Evolutionary conservation across 2,797 vertebrate genomes (phyloP).

Genomic region (Brachymystax lenok): DNA sequence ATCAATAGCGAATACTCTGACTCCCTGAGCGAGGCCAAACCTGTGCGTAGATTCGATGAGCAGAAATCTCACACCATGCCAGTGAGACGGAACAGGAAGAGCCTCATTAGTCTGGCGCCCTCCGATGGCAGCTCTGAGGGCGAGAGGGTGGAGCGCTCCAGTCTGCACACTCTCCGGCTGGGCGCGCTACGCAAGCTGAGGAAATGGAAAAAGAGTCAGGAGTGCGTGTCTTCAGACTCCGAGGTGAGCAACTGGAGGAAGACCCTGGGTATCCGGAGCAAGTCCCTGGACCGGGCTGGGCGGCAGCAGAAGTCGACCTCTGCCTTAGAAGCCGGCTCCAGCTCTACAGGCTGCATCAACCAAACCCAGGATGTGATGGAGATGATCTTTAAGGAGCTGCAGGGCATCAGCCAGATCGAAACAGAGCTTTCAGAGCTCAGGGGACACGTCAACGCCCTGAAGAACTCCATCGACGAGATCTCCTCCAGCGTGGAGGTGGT

Average conservation of each 20-base stretch:
- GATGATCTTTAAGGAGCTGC: constrained; percentile 99
- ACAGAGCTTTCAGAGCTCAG: constrained; percentile 94
- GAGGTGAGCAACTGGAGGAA: constrained; percentile 94
- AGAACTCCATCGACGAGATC: constrained; percentile 98
- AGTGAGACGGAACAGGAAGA: constrained; percentile 94
- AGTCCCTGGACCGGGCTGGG: constrained; percentile 93
- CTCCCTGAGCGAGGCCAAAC: constrained; percentile 86
- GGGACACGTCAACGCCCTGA: constrained; percentile 95
- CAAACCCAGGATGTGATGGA: constrained; percentile 99
- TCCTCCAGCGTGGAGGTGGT: constrained; percentile 98
- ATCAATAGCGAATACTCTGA: constrained; percentile 88
- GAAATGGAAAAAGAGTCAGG: constrained; percentile 99
- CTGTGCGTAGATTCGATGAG: constrained; percentile 78
- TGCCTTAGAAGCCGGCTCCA: constrained; percentile 90
- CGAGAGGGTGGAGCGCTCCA: constrained; percentile 86
- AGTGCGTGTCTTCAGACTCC: constrained; percentile 96
- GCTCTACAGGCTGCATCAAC: constrained; percentile 94
- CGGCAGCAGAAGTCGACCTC: constrained; percentile 85
- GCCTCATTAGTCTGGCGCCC: constrained; percentile 92
- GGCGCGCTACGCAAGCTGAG: constrained; percentile 92
- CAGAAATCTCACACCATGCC: constrained; percentile 90
- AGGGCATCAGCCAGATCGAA: constrained; percentile 99
- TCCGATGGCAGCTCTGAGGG: constrained; percentile 97
- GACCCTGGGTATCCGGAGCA: constrained; percentile 94
- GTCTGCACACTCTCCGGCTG: constrained; percentile 88